Evolutionary conservation across 2,888 invertebrate species (phyloP).

Genomic region (Apomyelois bistriatella): DNA sequence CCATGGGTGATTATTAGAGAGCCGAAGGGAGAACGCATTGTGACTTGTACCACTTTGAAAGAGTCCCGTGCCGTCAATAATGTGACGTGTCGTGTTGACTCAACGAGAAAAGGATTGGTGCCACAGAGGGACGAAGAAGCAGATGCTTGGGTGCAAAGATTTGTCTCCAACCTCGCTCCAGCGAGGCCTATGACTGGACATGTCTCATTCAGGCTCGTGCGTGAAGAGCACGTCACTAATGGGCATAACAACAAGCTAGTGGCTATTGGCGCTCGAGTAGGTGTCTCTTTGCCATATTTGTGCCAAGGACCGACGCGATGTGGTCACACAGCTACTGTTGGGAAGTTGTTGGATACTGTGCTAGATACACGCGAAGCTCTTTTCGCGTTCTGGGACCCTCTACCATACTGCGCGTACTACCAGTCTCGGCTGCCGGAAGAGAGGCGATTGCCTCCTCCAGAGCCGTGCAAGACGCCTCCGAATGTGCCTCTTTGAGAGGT

Average conservation of each 20-base stretch:
- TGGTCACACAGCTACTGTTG: slow-evolving; percentile 82
- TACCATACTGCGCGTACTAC: slow-evolving; percentile 92
- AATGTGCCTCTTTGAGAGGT: slow-evolving; percentile 66
- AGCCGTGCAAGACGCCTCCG: slow-evolving; percentile 78
- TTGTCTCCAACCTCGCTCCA: slow-evolving; percentile 83
- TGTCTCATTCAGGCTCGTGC: slow-evolving; percentile 87
- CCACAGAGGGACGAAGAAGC: slow-evolving; percentile 85
- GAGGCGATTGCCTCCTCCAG: slow-evolving; percentile 68
- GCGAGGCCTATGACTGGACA: slow-evolving; percentile 87
- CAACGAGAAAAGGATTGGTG: slow-evolving; percentile 82
- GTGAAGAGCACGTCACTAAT: slow-evolving; percentile 76
- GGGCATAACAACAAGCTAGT: slow-evolving; percentile 59
- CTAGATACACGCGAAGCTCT: slow-evolving; percentile 89
- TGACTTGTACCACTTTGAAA: slow-evolving; percentile 91
- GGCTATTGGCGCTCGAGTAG: slow-evolving; percentile 84
- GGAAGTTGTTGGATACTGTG: slow-evolving; percentile 83
- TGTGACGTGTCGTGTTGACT: slow-evolving; percentile 87
- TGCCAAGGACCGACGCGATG: slow-evolving; percentile 85
- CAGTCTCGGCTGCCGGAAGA: slow-evolving; percentile 86
- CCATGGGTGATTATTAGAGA: slow-evolving; percentile 91
- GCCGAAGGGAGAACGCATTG: slow-evolving; percentile 86
- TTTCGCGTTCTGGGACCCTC: slow-evolving; percentile 91
- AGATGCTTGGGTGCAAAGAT: slow-evolving; percentile 85
- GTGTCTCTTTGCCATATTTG: slow-evolving; percentile 89
- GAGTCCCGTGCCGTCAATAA: slow-evolving; percentile 89